These are phyloP conservation scores for Iphiclides podalirius DNA, from an alignment of 2,888 invertebrate species.

Conservation along the genomic window DNA sequence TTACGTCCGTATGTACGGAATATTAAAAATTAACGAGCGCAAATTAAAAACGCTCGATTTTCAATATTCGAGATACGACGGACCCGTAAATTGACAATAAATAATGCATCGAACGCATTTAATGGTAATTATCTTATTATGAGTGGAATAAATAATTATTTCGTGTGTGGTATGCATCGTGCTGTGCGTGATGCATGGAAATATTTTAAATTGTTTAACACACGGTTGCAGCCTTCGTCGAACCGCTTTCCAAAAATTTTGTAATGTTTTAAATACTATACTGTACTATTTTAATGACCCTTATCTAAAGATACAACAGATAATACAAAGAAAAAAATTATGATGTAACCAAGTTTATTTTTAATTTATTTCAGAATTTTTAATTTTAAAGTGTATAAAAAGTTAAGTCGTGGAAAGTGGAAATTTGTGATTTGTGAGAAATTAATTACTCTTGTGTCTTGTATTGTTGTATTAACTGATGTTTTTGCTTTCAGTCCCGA, in stretches of 20 bases:
- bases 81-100: conserved; percentile 35
- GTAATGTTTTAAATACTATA: conserved; percentile 30
- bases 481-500: no score
- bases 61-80: conserved; percentile 14
- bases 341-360: no score
- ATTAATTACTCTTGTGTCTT: no score
- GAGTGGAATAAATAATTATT: conserved; percentile 59
- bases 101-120: conserved; percentile 54
- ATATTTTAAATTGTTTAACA: conserved; percentile 35
- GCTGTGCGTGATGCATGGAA: conserved; percentile 38
- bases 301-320: no score
- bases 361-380: no score
- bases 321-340: no score
- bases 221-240: conserved; percentile 32
- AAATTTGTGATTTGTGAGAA: no score
- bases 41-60: conserved; percentile 15
- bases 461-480: no score
- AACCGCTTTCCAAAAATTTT: conserved; percentile 34
- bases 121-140: conserved; percentile 65
- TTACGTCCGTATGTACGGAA: neutral
- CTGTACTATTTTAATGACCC: no score
- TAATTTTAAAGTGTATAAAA: no score
- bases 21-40: conserved; percentile 7
- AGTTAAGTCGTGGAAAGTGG: no score
- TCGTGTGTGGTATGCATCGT: conserved; percentile 37